Evolutionary conservation across 2,113 vertebrate species (phyloP), one percentile per base, ranked within the genome.

Genomic region (Equus przewalskii): DNA sequence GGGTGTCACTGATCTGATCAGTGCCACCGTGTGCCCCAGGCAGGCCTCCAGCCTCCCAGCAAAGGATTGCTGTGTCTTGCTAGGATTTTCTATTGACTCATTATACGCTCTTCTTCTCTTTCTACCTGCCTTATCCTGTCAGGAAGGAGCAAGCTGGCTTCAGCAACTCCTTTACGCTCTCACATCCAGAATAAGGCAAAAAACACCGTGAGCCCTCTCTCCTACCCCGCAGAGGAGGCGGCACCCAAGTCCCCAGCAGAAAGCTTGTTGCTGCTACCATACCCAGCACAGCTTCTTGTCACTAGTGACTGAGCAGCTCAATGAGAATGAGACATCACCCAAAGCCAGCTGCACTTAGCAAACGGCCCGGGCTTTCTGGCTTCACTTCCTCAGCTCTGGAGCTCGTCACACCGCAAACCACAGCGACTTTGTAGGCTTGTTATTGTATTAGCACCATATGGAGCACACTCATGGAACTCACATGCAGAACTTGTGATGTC

Each of bases 401-500:
- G 91, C 65, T 85, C 89, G 82, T 97, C 97, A 93, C 5, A 2
- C 91, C 81, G 2, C 60, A 94, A 97, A 73, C 94, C 96, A n/a
- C 92, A 86, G 91, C 49, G 85, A 91, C 84, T 96, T 92, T 88
- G 96, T 80, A 94, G 88, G 92, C 94, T 44, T 97, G 96, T 97
- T 91, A 69, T 65, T 95, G 72, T 91, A 96, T 96, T 94, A 96
- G 81, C 96, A 88, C 94, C 97, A 97, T 80, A 93, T 94, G 96
- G 81, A 22, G 51, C n/a, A 22, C 36, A 51, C 91, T 88, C 89
- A 56, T 44, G 81, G 96, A 97, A 94, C 96, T 89, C 97, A 96
- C 97, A 96, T 89, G 96, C 93, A 96, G 97, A 96, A 93, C 0
- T 62, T 90, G 85, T 97, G 98, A 97, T 96, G 96, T 98, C 97